Conservation (phyloP, 2,113 vertebrate genomes). For the Ailurus styani region DNA sequence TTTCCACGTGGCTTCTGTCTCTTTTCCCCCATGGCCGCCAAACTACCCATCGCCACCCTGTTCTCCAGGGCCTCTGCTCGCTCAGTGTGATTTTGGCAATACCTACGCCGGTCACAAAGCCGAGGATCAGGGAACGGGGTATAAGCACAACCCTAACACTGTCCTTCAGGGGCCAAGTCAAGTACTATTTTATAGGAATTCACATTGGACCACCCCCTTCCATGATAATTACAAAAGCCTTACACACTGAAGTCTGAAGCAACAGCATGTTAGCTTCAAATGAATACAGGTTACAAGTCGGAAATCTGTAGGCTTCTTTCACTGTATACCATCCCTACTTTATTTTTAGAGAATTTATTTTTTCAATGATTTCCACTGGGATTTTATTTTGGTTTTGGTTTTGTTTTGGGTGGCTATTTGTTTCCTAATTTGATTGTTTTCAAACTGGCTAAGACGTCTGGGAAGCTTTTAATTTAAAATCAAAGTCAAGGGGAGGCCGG, state of each 20-base stretch:
- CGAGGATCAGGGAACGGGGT: neutral
- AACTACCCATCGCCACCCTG: accelerated
- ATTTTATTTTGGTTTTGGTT: neutral
- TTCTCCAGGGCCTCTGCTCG: neutral
- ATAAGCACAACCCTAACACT: neutral
- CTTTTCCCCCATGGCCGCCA: no score
- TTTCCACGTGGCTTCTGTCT: neutral
- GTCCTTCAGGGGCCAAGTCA: neutral
- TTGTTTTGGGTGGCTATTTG: neutral
- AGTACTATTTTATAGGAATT: neutral
- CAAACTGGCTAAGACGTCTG: neutral
- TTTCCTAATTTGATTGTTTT: neutral
- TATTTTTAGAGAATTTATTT: neutral
- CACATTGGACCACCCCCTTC: neutral
- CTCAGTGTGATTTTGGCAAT: neutral
- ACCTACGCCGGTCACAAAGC: neutral
- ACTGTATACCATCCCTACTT: neutral
- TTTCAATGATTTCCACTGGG: neutral
- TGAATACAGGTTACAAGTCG: neutral
- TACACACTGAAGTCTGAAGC: neutral
- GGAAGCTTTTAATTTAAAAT: neutral
- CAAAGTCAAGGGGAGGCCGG: no score
- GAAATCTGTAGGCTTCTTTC: neutral
- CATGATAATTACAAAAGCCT: neutral
- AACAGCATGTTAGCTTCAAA: accelerated